Base-by-base conservation (phyloP, 2,888 invertebrate species). In the Diploptera punctata region DNA sequence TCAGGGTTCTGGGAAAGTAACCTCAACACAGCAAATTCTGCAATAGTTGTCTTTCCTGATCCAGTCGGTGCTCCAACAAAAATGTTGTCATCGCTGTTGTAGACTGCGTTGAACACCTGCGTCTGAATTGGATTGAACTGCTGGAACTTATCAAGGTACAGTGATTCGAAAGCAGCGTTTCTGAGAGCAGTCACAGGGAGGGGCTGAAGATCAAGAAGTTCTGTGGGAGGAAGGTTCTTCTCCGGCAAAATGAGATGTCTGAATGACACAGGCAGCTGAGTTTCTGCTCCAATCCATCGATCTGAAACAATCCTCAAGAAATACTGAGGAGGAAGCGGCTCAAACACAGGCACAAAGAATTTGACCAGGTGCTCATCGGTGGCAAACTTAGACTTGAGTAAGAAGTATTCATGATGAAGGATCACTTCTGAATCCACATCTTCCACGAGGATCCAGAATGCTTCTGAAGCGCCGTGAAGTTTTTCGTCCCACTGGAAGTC, bases 401-500 rank as follows among this genome's bases (percentile, higher is more conserved):
- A 86, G 84, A 98, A 98, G 82, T 92, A 95, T 82, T 98, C 98
- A 82, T 99, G 96, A 82, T 99, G 99, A 9, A 99, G 88, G 76
- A 99, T 90, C 81, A 57, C 92, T 80, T 95, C 94, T 0, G 93
- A 93, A 83, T 94, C 94, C 10, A 94, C 94, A 78, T 95, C 94
- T 79, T 94, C 94, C 0, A 94, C 93, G 4, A 95, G 84, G 78
- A 95, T 93, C 94, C 94, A 94, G 82, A 95, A 95, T 0, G 92
- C 94, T 82, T 94, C 94, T 0, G 91, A 86, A 70, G 87, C 87
- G 31, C 91, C 91, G 78, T 90, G 89, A 26, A 94, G 87, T 84
- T 98, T 98, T 75, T 98, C 98, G 78, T 99, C 99, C 99, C 99
- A 99, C 80, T 98, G 96, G 83, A 99, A 99, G 84, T 99, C 99